phyloP scores from a whole-genome alignment of 1,140 invertebrate genomes.

The Drosophila lini region DNA sequence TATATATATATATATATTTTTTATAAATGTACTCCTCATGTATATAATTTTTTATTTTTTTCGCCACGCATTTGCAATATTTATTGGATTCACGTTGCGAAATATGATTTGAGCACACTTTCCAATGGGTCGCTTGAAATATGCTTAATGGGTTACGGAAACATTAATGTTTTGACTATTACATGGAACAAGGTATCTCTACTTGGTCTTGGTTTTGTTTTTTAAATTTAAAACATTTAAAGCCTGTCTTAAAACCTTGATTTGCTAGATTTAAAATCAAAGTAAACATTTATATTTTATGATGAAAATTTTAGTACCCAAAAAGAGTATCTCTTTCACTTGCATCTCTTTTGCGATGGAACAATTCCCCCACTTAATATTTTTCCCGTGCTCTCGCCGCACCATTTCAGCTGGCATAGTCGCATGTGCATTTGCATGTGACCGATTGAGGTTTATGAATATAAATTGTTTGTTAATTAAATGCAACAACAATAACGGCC shows the following conservation, averaged over 20 bases:
- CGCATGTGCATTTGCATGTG: slow-evolving; percentile 77
- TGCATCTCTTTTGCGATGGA: neutral
- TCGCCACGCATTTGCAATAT: slow-evolving; percentile 50
- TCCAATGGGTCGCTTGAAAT: neutral
- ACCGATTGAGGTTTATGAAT: slow-evolving; percentile 82
- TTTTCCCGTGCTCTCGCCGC: slow-evolving; percentile 28
- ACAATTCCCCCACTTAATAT: slow-evolving; percentile 28
- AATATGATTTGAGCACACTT: slow-evolving; percentile 45
- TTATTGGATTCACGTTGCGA: slow-evolving; percentile 54
- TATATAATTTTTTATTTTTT: slow-evolving; percentile 12
- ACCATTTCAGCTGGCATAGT: slow-evolving; percentile 29
- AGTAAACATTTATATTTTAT: neutral
- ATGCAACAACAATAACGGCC: slow-evolving; percentile 66
- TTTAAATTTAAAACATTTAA: neutral
- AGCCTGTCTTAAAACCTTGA: neutral
- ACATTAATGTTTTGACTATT: no score
- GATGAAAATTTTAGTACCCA: neutral
- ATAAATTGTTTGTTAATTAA: slow-evolving; percentile 83
- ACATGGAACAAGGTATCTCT: no score
- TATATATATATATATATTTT: neutral
- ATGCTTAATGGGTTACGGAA: no score
- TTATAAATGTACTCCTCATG: slow-evolving; percentile 16
- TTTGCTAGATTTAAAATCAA: neutral
- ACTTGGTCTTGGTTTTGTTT: no score
- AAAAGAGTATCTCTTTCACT: slow-evolving; percentile 4